Base-by-base conservation (phyloP, 2,113 vertebrate genomes). In the Megatriorchis doriae region DNA sequence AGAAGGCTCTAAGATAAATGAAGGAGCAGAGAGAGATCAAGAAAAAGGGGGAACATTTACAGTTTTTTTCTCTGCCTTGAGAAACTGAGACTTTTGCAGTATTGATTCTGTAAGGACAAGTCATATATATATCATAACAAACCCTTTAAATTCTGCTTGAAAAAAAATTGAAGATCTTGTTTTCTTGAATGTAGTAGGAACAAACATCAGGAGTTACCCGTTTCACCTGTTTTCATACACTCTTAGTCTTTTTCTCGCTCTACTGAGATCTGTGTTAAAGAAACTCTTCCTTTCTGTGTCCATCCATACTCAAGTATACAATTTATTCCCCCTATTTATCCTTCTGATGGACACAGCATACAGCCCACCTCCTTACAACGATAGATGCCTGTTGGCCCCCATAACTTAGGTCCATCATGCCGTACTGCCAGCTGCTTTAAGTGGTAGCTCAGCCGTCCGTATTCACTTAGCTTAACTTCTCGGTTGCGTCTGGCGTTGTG, bases 371-470 rank as follows among this genome's bases (percentile, higher is more conserved):
- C 9, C 18, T 32, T 79, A 43, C 21, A 70, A 19, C 17, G 23
- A 8, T 0, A 2, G 32, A 27, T 47, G 16, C 19, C 22, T 47
- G 1, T 31, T 5, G 2, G 25, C 3, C 23, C 11, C 42, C 45
- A 0, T 48, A 55, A 19, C 26, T 66, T 1, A 62, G 40, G 26
- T 79, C 22, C 68, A 40, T 25, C 13, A 2, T 20, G 42, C 45
- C 23, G 23, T 23, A 4, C 27, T 52, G 32, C 17, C 47, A 62
- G 32, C 11, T 85, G 47, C 16, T 47, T 17, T 63, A 61, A 67
- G 36, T 13, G 27, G 23, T 21, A 68, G 40, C 62, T 74, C 56
- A 91, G 36, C 26, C 77, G 74, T 18, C 48, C 42, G 4, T 34
- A 21, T 16, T 36, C 55, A 40, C 36, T 73, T n/a, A 16, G 34